Percentiles rank a stretch among this genome's conserved stretches.
These are phyloP conservation scores for Gymnocephalus cernua DNA, from an alignment of 2,113 vertebrate genomes.

Conservation along the genomic window DNA sequence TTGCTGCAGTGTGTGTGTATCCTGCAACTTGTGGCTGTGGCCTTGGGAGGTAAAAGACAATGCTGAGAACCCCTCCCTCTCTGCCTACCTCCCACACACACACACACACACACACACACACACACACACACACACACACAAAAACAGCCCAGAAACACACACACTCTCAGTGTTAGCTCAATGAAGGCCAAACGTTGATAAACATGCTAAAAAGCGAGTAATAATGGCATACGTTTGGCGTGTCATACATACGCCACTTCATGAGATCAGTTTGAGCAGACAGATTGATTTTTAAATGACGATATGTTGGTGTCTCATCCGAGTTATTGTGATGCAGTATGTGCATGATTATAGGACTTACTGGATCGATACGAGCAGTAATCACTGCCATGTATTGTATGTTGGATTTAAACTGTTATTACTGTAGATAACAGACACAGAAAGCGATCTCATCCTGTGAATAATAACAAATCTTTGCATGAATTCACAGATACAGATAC, in stretches of 20 bases:
- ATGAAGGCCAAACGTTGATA: no score
- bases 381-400: not conserved
- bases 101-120: conserved; percentile 36
- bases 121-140: conserved; percentile 34
- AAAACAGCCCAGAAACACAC: conserved; percentile 15
- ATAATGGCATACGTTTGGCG: no score
- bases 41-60: conserved; percentile 80
- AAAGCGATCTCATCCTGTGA: no score
- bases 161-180: conserved; percentile 3
- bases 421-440: no score
- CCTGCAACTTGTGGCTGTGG: conserved; percentile 45
- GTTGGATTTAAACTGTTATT: no score
- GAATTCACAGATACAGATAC: not conserved
- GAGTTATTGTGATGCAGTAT: not conserved
- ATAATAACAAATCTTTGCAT: not conserved
- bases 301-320: not conserved
- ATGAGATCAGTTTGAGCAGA: no score
- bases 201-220: no score
- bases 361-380: not conserved
- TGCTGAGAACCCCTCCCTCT: conserved; percentile 57
- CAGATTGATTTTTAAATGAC: no score
- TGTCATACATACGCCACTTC: no score
- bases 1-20: conserved; percentile 35
- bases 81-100: conserved; percentile 36
- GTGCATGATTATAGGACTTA: not conserved